Evolutionary conservation across 2,113 vertebrate species (phyloP), one percentile per base, ranked within the genome.

Genomic region (Tragelaphus imberbis): DNA sequence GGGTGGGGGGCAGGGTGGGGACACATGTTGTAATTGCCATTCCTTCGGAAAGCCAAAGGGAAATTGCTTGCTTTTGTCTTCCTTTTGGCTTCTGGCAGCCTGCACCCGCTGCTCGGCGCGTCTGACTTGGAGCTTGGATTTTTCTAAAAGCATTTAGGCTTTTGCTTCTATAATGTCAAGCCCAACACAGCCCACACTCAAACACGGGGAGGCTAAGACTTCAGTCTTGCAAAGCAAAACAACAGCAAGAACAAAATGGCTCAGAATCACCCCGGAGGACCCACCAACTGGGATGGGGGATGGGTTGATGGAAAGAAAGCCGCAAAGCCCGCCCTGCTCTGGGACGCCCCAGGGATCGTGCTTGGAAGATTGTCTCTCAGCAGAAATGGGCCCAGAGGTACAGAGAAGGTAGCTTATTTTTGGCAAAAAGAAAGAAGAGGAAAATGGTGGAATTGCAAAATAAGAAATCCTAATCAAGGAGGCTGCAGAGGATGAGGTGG

Each of bases 11-110:
- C 88, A 49, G 40, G 53, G 71, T 13, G 23, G 71, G 71, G 71
- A 27, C 21, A 4, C 71, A 6, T 4, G n/a, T 71, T 28, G 1
- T 86, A 79, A 91, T 84, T 82, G 68, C 86, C 56, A 7, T 36
- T 40, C 88, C 84, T 88, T 71, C 58, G 5, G 2, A 40, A 91
- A 91, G 86, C 92, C 36, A 0, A 63, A 91, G 96, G 77, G 93
- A 91, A 93, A 21, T 61, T 11, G 13, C 53, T 75, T 30, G 63
- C 96, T 94, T 97, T 79, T 30, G 56, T 92, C 88, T 90, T 61
- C 44, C 80, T 92, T 84, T 88, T 44, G 56, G 84, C 90, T 95
- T 91, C 95, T 87, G 53, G 30, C 65, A 13, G 40, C 53, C 85
- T 44, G 21, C 90, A 65, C 27, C 79, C 0, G 0, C 90, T 84